Evolutionary conservation across 2,888 invertebrate species (phyloP), one percentile per base, ranked within the genome.

Genomic region (Chrysotoxum bicinctum): DNA sequence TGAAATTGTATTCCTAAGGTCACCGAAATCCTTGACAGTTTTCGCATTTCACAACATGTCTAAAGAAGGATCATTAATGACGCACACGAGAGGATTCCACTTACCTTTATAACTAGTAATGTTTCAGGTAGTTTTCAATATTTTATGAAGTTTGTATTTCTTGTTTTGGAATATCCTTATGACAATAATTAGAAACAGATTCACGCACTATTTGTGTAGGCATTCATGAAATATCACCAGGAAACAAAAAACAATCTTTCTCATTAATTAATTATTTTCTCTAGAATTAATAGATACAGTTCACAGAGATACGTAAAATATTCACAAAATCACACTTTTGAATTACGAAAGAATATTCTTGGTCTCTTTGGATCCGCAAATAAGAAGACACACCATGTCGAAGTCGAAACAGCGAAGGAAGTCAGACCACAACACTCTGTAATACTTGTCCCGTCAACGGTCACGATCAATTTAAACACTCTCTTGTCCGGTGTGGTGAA

Each of bases 381-480:
- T 43, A 30, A 43, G 9, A 43, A 62, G 26, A 62, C 62, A 45
- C 40, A 62, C 26, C 43, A 62, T 62, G 3, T 14, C 62, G 62
- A 62, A 9, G 21, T 23, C 21, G 23, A 23, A 58, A n/a, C 9
- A 16, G 3, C 43, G 16, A 62, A 30, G 26, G 43, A 60, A 60
- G 10, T 40, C 37, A 23, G 9, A 35, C 40, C 14, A 14, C 40
- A 37, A 60, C 3, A n/a, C 21, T 14, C 7, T 8, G n/a, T 3
- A 9, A 14, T n/a, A 26, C 45, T 45, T 64, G 19, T 21, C 16
- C 16, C 62, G 26, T 23, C 58, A 45, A 40, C 66, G 73, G 8
- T 60, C 40, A 50, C 58, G 79, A 73, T 66, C 66, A 73, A 48
- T 66, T 79, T 66, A 48, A 66, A 35, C 23, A 30, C 37, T 58